Evolutionary conservation across 2,888 invertebrate species (phyloP).

Genomic region (Xanthia icteritia): DNA sequence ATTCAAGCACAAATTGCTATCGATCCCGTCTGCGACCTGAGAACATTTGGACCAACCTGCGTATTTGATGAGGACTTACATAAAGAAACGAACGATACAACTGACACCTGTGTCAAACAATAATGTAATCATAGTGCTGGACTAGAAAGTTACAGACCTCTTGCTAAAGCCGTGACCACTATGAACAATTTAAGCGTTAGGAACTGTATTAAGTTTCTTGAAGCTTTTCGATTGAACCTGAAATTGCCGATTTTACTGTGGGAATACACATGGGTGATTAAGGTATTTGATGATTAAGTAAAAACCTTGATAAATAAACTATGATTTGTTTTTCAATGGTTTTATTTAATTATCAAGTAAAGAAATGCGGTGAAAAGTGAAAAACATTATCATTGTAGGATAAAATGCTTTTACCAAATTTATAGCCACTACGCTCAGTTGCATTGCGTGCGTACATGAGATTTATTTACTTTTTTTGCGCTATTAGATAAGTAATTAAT

Average conservation of each 20-base stretch:
- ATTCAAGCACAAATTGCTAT: constrained; percentile 46
- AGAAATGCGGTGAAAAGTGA: neutral
- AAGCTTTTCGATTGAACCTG: neutral
- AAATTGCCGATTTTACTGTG: neutral
- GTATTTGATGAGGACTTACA: constrained; percentile 23
- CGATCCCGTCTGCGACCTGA: constrained; percentile 42
- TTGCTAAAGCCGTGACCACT: neutral
- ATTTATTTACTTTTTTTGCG: neutral
- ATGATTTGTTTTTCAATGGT: too few species aligned
- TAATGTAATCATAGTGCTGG: neutral
- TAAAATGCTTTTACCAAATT: neutral
- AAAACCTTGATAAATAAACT: neutral
- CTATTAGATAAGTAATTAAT: neutral
- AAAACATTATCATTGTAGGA: neutral
- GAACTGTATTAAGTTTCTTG: too few species aligned
- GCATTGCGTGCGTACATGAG: neutral
- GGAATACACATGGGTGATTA: neutral
- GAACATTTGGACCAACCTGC: constrained; percentile 6
- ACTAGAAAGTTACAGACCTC: too few species aligned
- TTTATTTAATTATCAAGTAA: too few species aligned
- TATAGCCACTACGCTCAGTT: too few species aligned
- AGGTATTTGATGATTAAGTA: neutral
- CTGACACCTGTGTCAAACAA: neutral
- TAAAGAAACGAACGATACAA: neutral
- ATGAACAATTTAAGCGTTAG: neutral